Base-by-base conservation (phyloP, 1,140 invertebrate species). In the Hylaeus volcanicus region DNA sequence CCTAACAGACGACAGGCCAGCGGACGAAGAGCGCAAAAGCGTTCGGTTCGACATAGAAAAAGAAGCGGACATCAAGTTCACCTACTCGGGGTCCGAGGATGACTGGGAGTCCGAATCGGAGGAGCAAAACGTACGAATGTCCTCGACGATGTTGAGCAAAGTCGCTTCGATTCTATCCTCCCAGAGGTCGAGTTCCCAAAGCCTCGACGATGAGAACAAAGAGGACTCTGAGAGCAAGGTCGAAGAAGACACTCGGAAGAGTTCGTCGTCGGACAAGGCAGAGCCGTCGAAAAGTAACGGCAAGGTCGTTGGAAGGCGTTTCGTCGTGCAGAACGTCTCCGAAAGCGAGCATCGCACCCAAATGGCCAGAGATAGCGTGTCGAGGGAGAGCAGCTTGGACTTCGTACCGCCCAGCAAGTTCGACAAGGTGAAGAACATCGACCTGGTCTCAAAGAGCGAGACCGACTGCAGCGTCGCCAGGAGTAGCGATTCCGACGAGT, bases 21-120 rank as follows among this genome's bases (percentile, higher is more conserved):
- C 94, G 70, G 95, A 96, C 61, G 96, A 96, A 63, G 96, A 96
- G 84, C 95, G 95, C 56, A 97, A 97, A 88, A 96, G 96, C 85
- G 95, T 96, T 2, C 94, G 95, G 5, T 96, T 96, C 80, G 95
- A 95, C 89, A 89, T 95, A 56, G 94, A 95, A 55, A 91, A 85
- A 79, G 86, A 91, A 77, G 89, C 88, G 72, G 88, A 84, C 74
- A 88, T 91, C 39, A 93, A 88, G 82, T 91, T 89, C 74, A 90
- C 87, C 3, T 93, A 94, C 72, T 94, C 94, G 0, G 94, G 93
- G 15, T 95, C 94, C 0, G 95, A 95, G 14, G 94, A 94, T 51
- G 94, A 95, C 53, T 94, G 91, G 64, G 88, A 92, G 2, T 92
- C 92, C 2, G 94, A 94, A 56, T 93, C 92, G 5, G 85, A 86